phyloP scores from a whole-genome alignment of 2,888 invertebrate genomes.

The Serripes groenlandicus region DNA sequence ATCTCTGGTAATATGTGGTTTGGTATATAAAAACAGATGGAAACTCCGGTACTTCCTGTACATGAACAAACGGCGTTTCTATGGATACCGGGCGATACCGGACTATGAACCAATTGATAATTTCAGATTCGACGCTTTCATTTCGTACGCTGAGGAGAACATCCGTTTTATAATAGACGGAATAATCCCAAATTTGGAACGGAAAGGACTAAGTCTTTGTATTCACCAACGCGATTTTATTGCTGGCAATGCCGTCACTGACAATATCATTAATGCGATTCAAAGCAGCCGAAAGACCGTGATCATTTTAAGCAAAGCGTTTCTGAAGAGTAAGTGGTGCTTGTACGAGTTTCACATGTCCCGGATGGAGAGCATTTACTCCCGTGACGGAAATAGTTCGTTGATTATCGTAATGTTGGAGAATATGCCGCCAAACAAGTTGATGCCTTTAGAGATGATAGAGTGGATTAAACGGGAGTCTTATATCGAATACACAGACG shows the following conservation, averaged over 20 bases:
- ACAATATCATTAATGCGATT: not conserved
- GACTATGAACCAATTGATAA: not conserved
- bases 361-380: slow-evolving; percentile 64
- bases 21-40: slow-evolving; percentile 61
- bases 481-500: not conserved
- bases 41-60: slow-evolving; percentile 56
- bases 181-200: not conserved
- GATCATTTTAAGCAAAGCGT: not conserved
- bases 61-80: slow-evolving; percentile 17
- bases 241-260: not conserved
- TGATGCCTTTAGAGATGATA: not conserved
- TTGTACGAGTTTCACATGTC: slow-evolving; percentile 73
- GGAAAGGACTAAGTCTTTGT: not conserved
- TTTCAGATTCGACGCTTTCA: not conserved
- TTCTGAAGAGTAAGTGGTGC: not conserved
- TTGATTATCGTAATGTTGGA: slow-evolving; percentile 2
- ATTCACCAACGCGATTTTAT: slow-evolving; percentile 1
- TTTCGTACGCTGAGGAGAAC: not conserved
- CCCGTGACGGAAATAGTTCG: slow-evolving; percentile 11
- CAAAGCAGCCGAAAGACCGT: not conserved
- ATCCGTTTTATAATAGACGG: not conserved
- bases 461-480: slow-evolving; percentile 1
- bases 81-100: not conserved
- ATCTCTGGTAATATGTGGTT: slow-evolving; percentile 32
- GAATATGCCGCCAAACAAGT: not conserved